These are phyloP conservation scores for Volucella inflata DNA, from an alignment of 2,888 invertebrate species.

Conservation along the genomic window DNA sequence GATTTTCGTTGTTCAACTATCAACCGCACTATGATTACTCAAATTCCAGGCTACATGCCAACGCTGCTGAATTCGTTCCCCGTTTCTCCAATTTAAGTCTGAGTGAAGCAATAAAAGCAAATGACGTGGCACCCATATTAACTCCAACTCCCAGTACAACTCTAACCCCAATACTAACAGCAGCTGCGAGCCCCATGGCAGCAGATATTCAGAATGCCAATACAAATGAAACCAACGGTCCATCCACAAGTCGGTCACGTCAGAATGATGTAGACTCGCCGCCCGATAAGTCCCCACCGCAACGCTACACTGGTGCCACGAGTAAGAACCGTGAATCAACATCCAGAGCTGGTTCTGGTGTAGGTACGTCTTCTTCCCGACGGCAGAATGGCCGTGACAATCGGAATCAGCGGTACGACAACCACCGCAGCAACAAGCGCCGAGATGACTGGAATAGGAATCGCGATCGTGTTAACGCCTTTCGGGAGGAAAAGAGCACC, in stretches of 20 bases:
- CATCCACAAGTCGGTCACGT: conserved; percentile 16
- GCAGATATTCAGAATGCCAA: conserved; percentile 54
- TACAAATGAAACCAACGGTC: background rate
- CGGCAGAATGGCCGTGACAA: conserved; percentile 77
- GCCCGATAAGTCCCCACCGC: conserved; percentile 59
- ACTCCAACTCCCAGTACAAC: conserved; percentile 18
- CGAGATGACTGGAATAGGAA: conserved; percentile 83
- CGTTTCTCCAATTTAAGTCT: conserved; percentile 80
- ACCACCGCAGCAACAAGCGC: conserved; percentile 81
- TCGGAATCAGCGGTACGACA: conserved; percentile 81
- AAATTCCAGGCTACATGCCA: conserved; percentile 80
- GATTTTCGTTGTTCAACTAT: conserved; percentile 18
- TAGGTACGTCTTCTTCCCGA: conserved; percentile 54
- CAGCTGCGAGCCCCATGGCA: background rate
- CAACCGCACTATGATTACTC: conserved; percentile 36
- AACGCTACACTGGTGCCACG: conserved; percentile 76
- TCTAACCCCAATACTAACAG: too few species aligned
- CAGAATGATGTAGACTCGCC: background rate
- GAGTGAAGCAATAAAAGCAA: conserved; percentile 54
- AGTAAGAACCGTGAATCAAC: conserved; percentile 72
- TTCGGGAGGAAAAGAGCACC: conserved; percentile 79
- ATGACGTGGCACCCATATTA: conserved; percentile 5
- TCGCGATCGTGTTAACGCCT: conserved; percentile 81
- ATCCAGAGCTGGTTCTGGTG: conserved; percentile 39
- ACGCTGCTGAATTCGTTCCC: conserved; percentile 83